phyloP scores from a whole-genome alignment of 1,140 invertebrate species.

The Papilio machaon region DNA sequence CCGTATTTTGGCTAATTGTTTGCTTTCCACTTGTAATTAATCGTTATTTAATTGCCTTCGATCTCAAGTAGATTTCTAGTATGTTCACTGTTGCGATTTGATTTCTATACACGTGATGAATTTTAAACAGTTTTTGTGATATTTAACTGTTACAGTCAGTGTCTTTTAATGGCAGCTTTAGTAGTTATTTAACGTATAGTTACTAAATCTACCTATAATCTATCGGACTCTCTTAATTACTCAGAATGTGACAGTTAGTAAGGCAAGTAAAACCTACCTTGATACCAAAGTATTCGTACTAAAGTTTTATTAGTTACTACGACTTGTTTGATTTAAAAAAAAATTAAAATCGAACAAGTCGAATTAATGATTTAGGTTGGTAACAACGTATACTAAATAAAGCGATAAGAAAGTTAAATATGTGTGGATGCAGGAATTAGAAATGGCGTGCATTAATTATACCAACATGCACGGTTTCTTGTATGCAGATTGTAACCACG shows the following conservation, averaged over 20 bases:
- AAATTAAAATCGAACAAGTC: no score
- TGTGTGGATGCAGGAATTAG: not conserved
- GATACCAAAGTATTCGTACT: no score
- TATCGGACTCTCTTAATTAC: no score
- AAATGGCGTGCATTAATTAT: slow-evolving; percentile 7
- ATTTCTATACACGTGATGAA: not conserved
- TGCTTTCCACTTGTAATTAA: slow-evolving; percentile 67
- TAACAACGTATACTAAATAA: slow-evolving; percentile 4
- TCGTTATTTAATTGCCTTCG: slow-evolving; percentile 49
- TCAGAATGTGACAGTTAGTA: no score
- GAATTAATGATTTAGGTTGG: not conserved
- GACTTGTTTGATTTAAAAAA: no score
- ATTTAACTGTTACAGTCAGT: not conserved
- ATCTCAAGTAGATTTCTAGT: slow-evolving; percentile 44
- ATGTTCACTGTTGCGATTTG: not conserved
- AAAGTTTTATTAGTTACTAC: no score
- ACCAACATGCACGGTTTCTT: slow-evolving; percentile 6
- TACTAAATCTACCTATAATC: no score
- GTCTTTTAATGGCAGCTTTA: no score
- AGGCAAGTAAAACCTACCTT: no score
- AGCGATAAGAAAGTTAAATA: slow-evolving; percentile 14
- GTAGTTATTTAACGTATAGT: no score
- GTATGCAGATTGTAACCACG: slow-evolving; percentile 3
- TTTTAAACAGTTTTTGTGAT: slow-evolving; percentile 11
- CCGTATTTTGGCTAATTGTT: slow-evolving; percentile 63